A percentile compares a stretch with the other conserved stretches of the same genome.
These are phyloP conservation scores for Pelecanoides urinatrix DNA, from an alignment of 2,113 vertebrate species.

Conservation along the genomic window DNA sequence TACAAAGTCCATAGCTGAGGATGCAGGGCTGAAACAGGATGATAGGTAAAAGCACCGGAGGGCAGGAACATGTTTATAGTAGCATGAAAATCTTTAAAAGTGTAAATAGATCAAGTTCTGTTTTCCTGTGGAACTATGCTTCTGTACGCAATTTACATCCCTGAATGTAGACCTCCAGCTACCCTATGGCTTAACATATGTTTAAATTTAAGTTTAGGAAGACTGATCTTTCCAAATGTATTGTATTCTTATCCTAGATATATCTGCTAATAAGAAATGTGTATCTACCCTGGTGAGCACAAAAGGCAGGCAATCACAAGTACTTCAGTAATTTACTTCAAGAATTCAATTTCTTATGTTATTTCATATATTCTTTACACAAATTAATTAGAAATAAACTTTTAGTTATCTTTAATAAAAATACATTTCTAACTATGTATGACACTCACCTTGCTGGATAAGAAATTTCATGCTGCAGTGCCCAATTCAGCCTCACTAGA, in stretches of 20 bases:
- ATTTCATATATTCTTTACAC: neutral
- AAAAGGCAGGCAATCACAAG: neutral
- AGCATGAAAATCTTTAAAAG: neutral
- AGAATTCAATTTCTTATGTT: neutral
- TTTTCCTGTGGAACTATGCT: neutral
- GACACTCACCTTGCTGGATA: neutral
- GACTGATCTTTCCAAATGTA: neutral
- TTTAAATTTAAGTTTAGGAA: neutral
- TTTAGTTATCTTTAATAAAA: neutral
- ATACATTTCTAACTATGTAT: neutral
- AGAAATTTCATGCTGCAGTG: neutral
- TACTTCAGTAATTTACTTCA: neutral
- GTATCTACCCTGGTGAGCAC: accelerated
- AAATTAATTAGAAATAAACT: neutral
- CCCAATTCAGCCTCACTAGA: neutral
- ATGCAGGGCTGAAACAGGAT: neutral
- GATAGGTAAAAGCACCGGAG: neutral
- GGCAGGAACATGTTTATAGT: neutral
- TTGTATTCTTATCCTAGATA: neutral
- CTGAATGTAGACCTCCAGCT: neutral
- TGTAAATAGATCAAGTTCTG: neutral
- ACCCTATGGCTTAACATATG: accelerated
- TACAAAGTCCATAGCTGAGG: neutral
- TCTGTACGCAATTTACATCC: neutral
- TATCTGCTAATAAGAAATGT: neutral